Percentiles rank a stretch among this genome's conserved stretches.
These are phyloP conservation scores for Mantis religiosa DNA, from an alignment of 2,888 invertebrate genomes.

Conservation along the genomic window DNA sequence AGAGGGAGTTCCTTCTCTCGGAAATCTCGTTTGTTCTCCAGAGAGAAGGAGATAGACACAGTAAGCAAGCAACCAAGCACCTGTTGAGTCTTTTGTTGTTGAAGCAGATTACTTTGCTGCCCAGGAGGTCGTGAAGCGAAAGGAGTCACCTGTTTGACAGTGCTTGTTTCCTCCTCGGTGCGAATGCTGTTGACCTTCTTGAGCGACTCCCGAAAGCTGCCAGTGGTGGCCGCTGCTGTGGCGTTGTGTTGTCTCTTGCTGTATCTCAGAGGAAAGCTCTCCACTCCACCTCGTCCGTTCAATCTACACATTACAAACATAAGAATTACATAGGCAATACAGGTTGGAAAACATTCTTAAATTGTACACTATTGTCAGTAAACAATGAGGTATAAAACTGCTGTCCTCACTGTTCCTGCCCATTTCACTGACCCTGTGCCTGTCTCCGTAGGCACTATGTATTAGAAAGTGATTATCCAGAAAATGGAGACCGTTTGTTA, in stretches of 20 bases:
- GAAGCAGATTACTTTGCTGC: conserved; percentile 1
- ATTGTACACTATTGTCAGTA: too few species aligned
- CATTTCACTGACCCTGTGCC: too few species aligned
- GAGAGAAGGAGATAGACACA: not conserved
- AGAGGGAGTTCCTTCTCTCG: not conserved
- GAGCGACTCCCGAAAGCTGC: conserved; percentile 34
- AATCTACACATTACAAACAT: conserved; percentile 1
- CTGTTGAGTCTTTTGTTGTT: conserved; percentile 14
- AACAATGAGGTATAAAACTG: too few species aligned
- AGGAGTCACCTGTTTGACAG: conserved; percentile 41
- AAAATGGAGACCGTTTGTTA: too few species aligned
- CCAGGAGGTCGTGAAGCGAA: conserved; percentile 4
- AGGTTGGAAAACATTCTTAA: too few species aligned
- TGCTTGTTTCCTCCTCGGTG: conserved; percentile 41
- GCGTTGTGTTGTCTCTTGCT: conserved; percentile 31
- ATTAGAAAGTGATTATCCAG: too few species aligned
- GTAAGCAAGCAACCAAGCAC: not conserved
- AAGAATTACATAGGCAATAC: too few species aligned
- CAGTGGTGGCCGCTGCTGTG: conserved; percentile 34
- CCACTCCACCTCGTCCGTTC: conserved; percentile 13
- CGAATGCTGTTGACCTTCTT: conserved; percentile 37
- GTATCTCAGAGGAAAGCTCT: conserved; percentile 25
- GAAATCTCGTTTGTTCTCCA: not conserved
- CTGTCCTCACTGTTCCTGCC: too few species aligned
- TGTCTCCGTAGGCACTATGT: too few species aligned